Evolutionary conservation across 2,113 vertebrate species (phyloP).

Genomic region (Cranoglanis bouderius): DNA sequence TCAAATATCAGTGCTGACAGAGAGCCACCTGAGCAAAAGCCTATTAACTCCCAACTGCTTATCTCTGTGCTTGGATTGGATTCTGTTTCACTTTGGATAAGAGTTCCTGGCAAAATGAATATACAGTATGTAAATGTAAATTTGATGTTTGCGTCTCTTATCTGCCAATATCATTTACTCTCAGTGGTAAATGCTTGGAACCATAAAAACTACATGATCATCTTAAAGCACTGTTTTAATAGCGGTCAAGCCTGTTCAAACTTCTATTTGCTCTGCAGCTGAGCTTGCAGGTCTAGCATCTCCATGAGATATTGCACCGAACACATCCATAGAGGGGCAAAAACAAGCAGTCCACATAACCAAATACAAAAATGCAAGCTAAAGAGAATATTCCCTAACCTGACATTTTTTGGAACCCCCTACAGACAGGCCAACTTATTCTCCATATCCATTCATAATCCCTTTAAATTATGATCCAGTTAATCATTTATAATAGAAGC

Average conservation of each 20-base stretch:
- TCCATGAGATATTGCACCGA: neutral
- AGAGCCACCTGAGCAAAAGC: neutral
- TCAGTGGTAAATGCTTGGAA: neutral
- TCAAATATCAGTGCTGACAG: neutral
- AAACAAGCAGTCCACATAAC: neutral
- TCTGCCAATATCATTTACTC: neutral
- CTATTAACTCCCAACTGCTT: too few relatives aligned
- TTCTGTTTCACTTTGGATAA: too few relatives aligned
- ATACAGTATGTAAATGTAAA: neutral
- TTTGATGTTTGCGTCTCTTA: neutral
- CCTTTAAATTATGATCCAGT: neutral
- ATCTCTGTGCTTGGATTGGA: too few relatives aligned
- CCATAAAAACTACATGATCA: neutral
- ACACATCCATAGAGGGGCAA: neutral
- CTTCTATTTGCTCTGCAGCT: conserved; percentile 45
- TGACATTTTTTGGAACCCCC: conserved; percentile 73
- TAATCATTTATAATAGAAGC: neutral
- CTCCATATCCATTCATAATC: neutral
- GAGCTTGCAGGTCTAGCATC: conserved; percentile 39
- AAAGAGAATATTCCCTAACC: neutral
- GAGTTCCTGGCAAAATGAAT: too few relatives aligned
- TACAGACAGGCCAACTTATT: conserved; percentile 56
- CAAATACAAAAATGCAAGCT: neutral
- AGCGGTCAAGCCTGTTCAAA: conserved; percentile 29
- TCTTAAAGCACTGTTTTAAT: neutral